Percentiles rank a stretch among this genome's conserved stretches.
Evolutionary conservation across 2,113 vertebrate species (phyloP).

Genomic region (Pelmatolapia mariae): DNA sequence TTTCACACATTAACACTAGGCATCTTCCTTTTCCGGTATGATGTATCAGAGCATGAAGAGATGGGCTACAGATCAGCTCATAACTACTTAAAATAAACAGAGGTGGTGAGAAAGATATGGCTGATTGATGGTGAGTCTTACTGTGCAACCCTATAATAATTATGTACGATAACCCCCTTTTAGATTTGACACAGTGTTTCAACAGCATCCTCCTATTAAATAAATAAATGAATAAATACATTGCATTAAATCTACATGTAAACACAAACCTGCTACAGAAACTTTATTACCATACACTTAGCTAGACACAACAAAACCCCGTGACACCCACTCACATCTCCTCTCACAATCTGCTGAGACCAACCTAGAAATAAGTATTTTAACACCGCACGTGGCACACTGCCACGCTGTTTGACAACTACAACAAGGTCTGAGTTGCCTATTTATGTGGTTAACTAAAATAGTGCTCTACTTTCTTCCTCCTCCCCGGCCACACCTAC

Average conservation of each 20-base stretch:
- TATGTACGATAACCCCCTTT: not conserved
- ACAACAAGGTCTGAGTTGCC: slow-evolving; percentile 10
- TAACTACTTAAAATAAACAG: not conserved
- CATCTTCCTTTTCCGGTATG: slow-evolving; percentile 15
- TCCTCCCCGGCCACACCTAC: slow-evolving; percentile 71
- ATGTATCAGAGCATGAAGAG: not conserved
- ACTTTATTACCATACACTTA: slow-evolving; percentile 1
- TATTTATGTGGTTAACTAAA: not conserved
- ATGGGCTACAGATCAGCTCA: not conserved
- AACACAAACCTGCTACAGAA: not conserved
- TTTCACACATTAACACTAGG: not conserved
- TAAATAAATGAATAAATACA: not conserved
- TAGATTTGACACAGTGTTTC: not conserved
- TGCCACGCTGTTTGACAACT: slow-evolving; percentile 29
- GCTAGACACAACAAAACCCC: slow-evolving; percentile 36
- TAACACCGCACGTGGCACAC: slow-evolving; percentile 35
- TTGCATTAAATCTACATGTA: not conserved
- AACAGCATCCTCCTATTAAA: not conserved
- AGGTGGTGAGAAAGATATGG: not conserved
- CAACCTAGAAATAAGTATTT: slow-evolving; percentile 32
- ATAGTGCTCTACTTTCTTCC: not conserved
- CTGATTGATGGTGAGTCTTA: not conserved
- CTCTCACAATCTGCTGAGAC: slow-evolving; percentile 31
- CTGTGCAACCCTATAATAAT: not conserved
- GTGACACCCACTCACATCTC: slow-evolving; percentile 10